Evolutionary conservation across 2,888 invertebrate genomes (phyloP).

Genomic region (Dysmachus trigonus): DNA sequence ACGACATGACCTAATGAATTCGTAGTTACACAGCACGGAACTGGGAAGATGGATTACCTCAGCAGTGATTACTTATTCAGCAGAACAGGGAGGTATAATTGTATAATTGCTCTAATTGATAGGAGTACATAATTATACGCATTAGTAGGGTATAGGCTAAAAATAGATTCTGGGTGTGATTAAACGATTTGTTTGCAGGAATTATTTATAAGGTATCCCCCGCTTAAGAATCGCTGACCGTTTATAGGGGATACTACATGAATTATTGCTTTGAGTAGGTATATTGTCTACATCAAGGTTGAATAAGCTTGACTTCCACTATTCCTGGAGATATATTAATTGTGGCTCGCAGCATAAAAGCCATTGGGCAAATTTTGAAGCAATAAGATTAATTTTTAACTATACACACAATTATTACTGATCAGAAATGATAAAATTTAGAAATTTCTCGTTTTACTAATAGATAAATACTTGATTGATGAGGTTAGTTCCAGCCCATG

Average conservation of each 20-base stretch:
- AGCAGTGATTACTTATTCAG: neutral
- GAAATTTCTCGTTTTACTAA: too few species aligned
- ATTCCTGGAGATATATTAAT: neutral
- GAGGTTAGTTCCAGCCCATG: too few species aligned
- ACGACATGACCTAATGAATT: neutral
- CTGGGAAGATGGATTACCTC: neutral
- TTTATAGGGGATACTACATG: neutral
- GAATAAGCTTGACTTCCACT: neutral
- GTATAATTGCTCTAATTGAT: conserved; percentile 1
- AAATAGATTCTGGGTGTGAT: neutral
- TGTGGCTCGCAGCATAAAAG: too few species aligned
- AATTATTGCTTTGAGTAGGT: neutral
- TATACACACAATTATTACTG: too few species aligned
- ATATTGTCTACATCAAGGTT: neutral
- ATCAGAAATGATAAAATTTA: too few species aligned
- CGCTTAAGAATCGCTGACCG: neutral
- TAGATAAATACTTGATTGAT: too few species aligned
- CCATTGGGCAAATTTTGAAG: too few species aligned
- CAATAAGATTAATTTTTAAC: too few species aligned
- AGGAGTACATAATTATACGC: neutral
- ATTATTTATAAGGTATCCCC: neutral
- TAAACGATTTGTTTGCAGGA: neutral
- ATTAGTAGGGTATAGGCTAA: neutral
- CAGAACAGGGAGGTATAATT: neutral
- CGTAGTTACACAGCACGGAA: neutral